phyloP scores from a whole-genome alignment of 2,113 vertebrate genomes.

The Glareola pratincola region DNA sequence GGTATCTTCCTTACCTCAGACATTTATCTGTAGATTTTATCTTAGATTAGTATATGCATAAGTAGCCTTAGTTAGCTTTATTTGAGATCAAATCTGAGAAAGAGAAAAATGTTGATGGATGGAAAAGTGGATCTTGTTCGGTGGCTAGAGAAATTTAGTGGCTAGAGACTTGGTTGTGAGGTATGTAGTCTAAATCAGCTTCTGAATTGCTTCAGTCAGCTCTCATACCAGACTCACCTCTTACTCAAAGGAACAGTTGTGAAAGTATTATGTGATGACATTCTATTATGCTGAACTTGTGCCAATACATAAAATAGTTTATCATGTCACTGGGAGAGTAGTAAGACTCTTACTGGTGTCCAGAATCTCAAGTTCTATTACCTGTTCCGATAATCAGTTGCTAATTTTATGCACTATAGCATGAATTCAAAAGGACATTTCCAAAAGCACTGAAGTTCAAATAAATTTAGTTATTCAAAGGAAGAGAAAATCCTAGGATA shows the following conservation, averaged over 20 bases:
- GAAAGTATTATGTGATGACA: neutral
- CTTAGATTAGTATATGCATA: neutral
- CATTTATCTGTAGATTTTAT: neutral
- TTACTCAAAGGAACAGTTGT: neutral
- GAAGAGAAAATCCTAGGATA: neutral
- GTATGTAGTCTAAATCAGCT: neutral
- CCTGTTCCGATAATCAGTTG: neutral
- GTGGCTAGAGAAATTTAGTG: neutral
- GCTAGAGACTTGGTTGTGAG: rapidly evolving
- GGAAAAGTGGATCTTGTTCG: neutral
- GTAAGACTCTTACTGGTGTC: neutral
- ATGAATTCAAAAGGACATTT: neutral
- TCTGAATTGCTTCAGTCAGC: neutral
- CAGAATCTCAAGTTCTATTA: neutral
- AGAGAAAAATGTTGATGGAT: neutral
- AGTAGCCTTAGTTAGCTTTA: neutral
- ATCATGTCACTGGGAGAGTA: neutral
- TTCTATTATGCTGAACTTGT: neutral
- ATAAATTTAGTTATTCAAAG: neutral
- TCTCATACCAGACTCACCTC: neutral
- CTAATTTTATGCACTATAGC: neutral
- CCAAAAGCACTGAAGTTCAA: neutral
- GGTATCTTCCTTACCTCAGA: neutral
- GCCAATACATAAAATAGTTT: neutral
- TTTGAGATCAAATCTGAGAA: neutral